These are phyloP conservation scores for Calosoma granatense DNA, from an alignment of 1,140 invertebrate genomes.

Conservation along the genomic window DNA sequence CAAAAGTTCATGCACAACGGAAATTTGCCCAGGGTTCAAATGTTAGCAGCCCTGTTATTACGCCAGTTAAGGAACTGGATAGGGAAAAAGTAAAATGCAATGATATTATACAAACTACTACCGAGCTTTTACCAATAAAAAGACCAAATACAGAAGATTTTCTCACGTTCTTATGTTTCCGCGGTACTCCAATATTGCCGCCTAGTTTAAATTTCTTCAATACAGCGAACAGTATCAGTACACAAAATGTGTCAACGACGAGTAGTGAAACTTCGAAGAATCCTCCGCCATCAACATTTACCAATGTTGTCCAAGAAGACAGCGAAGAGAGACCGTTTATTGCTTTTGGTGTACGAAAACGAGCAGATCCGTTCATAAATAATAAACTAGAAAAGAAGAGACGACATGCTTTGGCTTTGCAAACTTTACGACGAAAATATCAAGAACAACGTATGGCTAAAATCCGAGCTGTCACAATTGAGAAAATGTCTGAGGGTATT, in stretches of 20 bases:
- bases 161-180: conserved; percentile 77
- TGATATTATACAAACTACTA: conserved; percentile 33
- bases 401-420: conserved; percentile 39
- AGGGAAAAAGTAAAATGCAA: conserved; percentile 35
- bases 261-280: conserved; percentile 29
- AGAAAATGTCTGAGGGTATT: conserved; percentile 28
- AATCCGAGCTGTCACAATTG: conserved; percentile 32
- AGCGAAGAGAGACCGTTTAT: conserved; percentile 32
- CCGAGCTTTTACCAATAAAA: conserved; percentile 52
- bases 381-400: conserved; percentile 33
- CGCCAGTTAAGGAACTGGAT: conserved; percentile 50
- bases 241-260: conserved; percentile 22
- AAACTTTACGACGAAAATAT: conserved; percentile 53
- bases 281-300: conserved; percentile 23
- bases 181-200: conserved; percentile 67
- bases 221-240: conserved; percentile 27
- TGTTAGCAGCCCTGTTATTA: conserved; percentile 41
- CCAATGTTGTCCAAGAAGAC: conserved; percentile 16
- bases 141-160: conserved; percentile 85
- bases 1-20: conserved; percentile 76
- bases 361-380: conserved; percentile 38
- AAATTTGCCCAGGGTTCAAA: conserved; percentile 80
- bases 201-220: conserved; percentile 67
- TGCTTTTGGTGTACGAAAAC: conserved; percentile 42
- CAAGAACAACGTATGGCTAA: conserved; percentile 53